A percentile compares a stretch with the other conserved stretches of the same genome.
Conservation (phyloP, 2,113 vertebrate genomes). For the Mormyrus lacerda region DNA sequence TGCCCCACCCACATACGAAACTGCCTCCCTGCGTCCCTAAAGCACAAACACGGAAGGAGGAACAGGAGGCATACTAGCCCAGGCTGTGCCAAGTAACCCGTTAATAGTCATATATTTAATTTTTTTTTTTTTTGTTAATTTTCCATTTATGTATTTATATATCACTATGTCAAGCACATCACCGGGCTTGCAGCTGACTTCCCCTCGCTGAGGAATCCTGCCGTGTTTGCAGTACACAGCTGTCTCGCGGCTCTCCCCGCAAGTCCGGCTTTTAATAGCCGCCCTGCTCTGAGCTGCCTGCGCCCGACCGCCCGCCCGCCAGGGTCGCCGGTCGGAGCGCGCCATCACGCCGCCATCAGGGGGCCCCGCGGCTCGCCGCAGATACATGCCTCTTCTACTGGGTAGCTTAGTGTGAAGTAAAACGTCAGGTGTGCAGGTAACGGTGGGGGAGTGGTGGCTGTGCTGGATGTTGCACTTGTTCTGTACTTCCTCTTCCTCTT, state of each 20-base stretch:
- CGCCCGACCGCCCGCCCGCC: neutral
- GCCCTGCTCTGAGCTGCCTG: neutral
- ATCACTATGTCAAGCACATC: constrained; percentile 9
- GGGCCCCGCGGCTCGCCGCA: neutral
- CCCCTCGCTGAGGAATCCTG: constrained; percentile 16
- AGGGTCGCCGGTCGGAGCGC: neutral
- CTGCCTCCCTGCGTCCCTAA: neutral
- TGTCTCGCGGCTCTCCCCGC: constrained; percentile 8
- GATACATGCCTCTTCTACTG: neutral
- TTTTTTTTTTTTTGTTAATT: neutral
- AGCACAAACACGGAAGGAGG: neutral
- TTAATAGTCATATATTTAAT: neutral
- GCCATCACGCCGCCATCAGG: neutral
- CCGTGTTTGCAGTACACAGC: constrained; percentile 7
- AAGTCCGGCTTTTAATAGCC: constrained; percentile 23
- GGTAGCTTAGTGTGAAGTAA: neutral
- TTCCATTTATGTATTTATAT: constrained; percentile 17
- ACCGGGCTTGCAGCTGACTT: neutral
- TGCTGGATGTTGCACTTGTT: neutral
- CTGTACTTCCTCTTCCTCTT: neutral
- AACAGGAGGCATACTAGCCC: neutral
- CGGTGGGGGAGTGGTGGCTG: neutral
- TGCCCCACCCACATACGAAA: neutral
- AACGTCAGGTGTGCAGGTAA: neutral
- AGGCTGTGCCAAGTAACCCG: neutral